phyloP scores from a whole-genome alignment of 2,113 vertebrate species.

The Podarcis muralis region DNA sequence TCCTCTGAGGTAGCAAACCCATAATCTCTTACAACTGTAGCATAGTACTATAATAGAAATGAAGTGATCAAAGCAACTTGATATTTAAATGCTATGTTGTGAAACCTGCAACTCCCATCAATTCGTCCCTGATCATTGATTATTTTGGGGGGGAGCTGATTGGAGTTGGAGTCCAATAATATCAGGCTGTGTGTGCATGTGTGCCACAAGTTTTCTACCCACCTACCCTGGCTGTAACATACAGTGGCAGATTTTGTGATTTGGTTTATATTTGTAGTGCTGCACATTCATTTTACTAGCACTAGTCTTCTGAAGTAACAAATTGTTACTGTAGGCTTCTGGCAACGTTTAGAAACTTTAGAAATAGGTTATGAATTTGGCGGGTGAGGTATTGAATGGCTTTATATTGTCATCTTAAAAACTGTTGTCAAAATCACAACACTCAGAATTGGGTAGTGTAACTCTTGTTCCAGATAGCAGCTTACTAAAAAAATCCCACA shows the following conservation, averaged over 20 bases:
- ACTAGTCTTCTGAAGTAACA: neutral
- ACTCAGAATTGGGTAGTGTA: slow-evolving; percentile 16
- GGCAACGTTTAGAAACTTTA: neutral
- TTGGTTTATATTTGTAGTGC: no score
- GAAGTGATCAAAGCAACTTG: neutral
- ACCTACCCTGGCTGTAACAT: no score
- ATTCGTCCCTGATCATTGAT: no score
- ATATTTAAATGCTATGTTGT: neutral
- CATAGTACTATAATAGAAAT: neutral
- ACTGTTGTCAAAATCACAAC: slow-evolving; percentile 21
- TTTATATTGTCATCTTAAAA: neutral
- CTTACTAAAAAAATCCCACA: slow-evolving; percentile 3
- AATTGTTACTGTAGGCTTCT: neutral
- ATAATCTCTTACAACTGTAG: neutral
- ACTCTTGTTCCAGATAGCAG: neutral
- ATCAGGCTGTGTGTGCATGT: no score
- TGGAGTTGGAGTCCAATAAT: no score
- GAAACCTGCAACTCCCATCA: no score
- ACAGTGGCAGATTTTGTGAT: no score
- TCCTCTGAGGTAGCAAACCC: neutral
- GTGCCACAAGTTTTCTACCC: no score
- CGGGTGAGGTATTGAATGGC: neutral
- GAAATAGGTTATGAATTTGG: neutral
- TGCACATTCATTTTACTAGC: neutral
- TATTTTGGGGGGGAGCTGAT: neutral